Conservation (phyloP, 1,140 invertebrate genomes). For the Steinernema khuongi region DNA sequence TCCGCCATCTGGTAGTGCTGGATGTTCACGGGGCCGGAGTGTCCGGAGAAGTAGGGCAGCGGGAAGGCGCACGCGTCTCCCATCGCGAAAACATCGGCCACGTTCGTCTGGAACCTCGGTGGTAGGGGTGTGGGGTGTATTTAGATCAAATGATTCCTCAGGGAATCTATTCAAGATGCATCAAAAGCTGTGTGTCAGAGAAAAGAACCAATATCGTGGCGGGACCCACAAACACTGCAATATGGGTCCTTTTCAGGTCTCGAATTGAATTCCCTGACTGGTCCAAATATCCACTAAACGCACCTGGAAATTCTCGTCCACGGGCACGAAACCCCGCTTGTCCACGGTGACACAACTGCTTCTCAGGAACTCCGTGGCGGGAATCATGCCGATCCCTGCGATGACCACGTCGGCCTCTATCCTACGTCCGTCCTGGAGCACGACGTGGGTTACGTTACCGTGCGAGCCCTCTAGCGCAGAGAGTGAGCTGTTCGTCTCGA, state of each 20-base stretch:
- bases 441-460: background rate
- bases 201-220: too few species aligned
- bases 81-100: background rate
- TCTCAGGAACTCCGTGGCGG: background rate
- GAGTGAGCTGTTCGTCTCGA: background rate
- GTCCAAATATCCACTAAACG: background rate
- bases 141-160: too few species aligned
- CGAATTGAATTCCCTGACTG: too few species aligned
- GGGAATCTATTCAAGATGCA: too few species aligned
- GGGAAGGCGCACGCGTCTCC: conserved; percentile 4
- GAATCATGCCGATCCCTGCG: conserved; percentile 3
- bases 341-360: background rate
- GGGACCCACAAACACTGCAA: too few species aligned
- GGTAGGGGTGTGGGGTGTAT: too few species aligned
- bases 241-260: too few species aligned
- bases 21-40: background rate
- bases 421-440: background rate
- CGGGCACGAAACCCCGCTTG: background rate
- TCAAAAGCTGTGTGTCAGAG: too few species aligned
- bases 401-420: background rate
- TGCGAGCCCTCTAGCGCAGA: background rate
- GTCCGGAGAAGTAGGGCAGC: background rate
- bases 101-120: background rate
- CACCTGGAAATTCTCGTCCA: background rate
- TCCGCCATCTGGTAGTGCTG: conserved; percentile 9